Evolutionary conservation across 2,888 invertebrate genomes (phyloP).

Genomic region (Acrobasis suavella): DNA sequence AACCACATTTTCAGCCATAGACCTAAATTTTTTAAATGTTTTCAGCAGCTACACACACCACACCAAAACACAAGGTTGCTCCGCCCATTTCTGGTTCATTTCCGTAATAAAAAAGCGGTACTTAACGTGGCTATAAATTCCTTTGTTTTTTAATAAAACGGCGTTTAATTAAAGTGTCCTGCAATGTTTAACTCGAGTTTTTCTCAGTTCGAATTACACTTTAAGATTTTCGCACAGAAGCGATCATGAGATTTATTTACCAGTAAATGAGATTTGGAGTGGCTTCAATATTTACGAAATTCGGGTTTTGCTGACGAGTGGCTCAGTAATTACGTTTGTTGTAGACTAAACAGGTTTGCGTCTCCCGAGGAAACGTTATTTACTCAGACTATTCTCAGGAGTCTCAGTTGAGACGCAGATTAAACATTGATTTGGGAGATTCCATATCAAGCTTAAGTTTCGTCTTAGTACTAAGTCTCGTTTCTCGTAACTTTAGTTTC

Average conservation of each 20-base stretch:
- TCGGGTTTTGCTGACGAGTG: background rate
- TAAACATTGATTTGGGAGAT: no score
- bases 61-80: no score
- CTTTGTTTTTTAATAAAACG: background rate
- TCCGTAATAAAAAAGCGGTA: no score
- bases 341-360: background rate
- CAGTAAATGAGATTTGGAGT: slow-evolving; percentile 14
- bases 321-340: background rate
- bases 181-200: background rate
- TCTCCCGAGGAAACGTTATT: background rate
- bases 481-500: no score
- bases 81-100: no score
- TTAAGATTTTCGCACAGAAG: background rate
- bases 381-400: background rate
- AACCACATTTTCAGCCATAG: no score
- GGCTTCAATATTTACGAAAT: slow-evolving; percentile 6
- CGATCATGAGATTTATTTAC: slow-evolving; percentile 2
- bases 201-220: background rate
- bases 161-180: background rate
- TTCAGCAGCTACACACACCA: no score
- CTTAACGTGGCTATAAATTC: background rate
- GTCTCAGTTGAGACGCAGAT: no score
- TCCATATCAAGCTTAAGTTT: no score
- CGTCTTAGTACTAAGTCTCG: no score
- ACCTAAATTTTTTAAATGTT: no score